Percentiles rank a stretch among this genome's conserved stretches.
phyloP scores from a whole-genome alignment of 35 echinoderm and acorn worm genomes.

The Lytechinus variegatus region DNA sequence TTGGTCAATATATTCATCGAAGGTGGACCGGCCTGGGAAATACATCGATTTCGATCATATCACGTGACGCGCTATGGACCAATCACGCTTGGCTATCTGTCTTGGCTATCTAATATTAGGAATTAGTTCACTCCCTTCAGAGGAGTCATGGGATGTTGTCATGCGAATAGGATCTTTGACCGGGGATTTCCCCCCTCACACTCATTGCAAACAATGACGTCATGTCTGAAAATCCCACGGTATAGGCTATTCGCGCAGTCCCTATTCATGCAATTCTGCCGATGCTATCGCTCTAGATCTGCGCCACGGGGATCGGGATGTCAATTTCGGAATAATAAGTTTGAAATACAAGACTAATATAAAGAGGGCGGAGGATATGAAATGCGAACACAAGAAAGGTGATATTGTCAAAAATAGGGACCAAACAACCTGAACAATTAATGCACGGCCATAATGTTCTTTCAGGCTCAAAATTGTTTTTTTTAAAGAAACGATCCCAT shows the following conservation, averaged over 20 bases:
- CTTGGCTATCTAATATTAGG: no score
- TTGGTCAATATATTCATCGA: no score
- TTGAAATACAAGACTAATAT: not conserved
- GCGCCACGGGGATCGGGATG: no score
- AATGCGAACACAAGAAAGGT: not conserved
- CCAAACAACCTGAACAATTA: not conserved
- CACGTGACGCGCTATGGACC: no score
- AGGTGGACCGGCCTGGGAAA: no score
- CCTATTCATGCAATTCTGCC: not conserved
- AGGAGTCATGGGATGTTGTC: not conserved
- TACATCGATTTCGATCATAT: no score
- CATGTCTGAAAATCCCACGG: not conserved
- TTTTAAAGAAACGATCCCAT: no score
- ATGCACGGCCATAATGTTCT: no score
- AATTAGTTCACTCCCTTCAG: not conserved
- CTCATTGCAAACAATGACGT: conserved; percentile 1
- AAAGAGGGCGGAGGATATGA: not conserved
- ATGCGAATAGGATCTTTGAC: not conserved
- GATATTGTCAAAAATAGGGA: not conserved
- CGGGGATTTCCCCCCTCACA: not conserved
- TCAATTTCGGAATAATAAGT: not conserved
- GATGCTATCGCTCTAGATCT: no score
- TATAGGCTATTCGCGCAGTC: not conserved
- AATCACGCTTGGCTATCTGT: no score
- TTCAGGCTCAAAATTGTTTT: no score